Percentiles rank a stretch among this genome's conserved stretches.
phyloP scores from a whole-genome alignment of 2,797 vertebrate genomes.

The Dendrocincla tyrannina region DNA sequence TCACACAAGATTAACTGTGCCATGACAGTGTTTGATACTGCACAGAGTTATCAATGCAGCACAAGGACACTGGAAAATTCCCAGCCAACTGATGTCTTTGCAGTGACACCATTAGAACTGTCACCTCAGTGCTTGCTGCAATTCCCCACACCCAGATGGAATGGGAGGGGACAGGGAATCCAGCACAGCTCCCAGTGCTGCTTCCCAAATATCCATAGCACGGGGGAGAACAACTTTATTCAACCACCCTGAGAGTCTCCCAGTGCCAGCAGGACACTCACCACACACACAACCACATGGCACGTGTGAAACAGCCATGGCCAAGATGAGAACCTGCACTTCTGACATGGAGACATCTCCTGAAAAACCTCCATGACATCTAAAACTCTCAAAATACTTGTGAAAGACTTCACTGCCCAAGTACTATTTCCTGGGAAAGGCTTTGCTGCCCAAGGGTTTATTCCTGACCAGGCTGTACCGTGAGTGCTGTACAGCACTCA shows the following conservation, averaged over 20 bases:
- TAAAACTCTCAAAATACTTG: not conserved
- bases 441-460: not conserved
- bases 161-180: not conserved
- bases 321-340: not conserved
- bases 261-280: not conserved
- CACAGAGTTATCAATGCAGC: not conserved
- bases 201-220: not conserved
- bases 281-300: not conserved
- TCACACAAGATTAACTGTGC: not conserved
- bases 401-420: not conserved
- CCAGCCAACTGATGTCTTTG: not conserved
- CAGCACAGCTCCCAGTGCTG: not conserved
- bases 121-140: not conserved
- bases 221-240: not conserved
- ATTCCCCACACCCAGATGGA: not conserved
- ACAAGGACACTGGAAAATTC: not conserved
- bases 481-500: not conserved
- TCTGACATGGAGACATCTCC: not conserved
- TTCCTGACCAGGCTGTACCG: not conserved
- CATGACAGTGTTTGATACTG: not conserved
- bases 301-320: accelerated
- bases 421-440: not conserved
- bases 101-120: not conserved
- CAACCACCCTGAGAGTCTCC: not conserved
- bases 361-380: not conserved